These are phyloP conservation scores for Labeo catla DNA, from an alignment of 2,113 vertebrate species.

Conservation along the genomic window DNA sequence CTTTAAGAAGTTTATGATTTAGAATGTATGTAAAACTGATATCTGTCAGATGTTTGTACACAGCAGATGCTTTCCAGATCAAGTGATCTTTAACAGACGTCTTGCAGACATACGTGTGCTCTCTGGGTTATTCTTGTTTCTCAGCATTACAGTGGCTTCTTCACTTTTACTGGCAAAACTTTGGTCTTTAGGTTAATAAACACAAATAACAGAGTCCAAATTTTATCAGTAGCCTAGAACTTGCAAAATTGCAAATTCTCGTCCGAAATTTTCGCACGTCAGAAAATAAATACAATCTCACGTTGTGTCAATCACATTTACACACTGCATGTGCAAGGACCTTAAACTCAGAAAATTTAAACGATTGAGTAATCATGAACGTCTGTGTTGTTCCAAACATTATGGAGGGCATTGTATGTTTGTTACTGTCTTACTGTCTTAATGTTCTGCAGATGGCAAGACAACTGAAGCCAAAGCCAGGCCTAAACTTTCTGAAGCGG, in stretches of 20 bases:
- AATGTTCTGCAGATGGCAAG: conserved; percentile 67
- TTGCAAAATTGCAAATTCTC: too few species aligned
- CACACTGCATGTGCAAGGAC: too few species aligned
- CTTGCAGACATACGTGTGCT: too few species aligned
- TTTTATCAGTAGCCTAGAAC: background rate
- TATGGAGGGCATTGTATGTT: background rate
- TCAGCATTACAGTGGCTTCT: background rate
- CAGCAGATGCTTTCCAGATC: too few species aligned
- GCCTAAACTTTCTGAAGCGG: conserved; percentile 74
- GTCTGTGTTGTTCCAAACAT: background rate
- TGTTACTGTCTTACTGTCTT: background rate
- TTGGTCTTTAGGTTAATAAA: background rate
- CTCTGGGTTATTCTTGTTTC: background rate
- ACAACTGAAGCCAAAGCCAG: conserved; percentile 69
- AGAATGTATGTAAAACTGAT: too few species aligned
- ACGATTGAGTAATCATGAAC: background rate
- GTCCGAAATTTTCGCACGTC: too few species aligned
- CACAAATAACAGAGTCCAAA: background rate
- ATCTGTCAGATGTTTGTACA: too few species aligned
- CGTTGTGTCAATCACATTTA: too few species aligned
- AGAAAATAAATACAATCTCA: too few species aligned
- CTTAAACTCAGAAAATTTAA: background rate
- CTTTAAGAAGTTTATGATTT: too few species aligned
- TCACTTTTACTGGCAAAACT: background rate
- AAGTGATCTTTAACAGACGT: too few species aligned